These are phyloP conservation scores for Corydoras sp. DNA, from an alignment of 2,113 vertebrate species.

Conservation along the genomic window DNA sequence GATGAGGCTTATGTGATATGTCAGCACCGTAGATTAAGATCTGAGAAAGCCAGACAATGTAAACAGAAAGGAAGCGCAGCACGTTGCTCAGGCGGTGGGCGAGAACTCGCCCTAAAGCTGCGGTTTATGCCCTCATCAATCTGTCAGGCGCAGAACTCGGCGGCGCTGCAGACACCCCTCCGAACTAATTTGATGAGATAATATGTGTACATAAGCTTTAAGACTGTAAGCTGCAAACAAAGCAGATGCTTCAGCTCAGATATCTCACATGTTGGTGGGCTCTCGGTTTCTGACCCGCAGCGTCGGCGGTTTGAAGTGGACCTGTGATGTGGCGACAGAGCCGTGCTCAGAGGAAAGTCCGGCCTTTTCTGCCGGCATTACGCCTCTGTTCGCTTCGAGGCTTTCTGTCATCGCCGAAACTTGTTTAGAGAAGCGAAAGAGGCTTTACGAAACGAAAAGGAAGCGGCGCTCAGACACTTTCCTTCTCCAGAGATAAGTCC, in stretches of 20 bases:
- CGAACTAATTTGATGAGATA: conserved; percentile 41
- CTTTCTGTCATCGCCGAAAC: conserved; percentile 2
- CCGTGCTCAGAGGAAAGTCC: not conserved
- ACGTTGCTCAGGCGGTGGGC: conserved; percentile 18
- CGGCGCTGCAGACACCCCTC: conserved; percentile 4
- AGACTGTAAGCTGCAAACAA: not conserved
- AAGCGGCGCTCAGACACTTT: not conserved
- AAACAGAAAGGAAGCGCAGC: not conserved
- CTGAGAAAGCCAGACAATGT: conserved; percentile 7
- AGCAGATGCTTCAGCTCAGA: not conserved
- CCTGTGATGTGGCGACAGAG: not conserved
- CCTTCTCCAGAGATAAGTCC: too few relatives aligned
- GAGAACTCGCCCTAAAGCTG: conserved; percentile 44
- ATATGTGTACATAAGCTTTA: conserved; percentile 36
- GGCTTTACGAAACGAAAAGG: not conserved
- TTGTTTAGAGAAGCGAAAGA: not conserved
- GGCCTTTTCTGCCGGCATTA: not conserved
- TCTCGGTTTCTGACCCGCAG: not conserved
- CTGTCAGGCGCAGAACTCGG: conserved; percentile 39
- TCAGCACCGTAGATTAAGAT: not conserved
- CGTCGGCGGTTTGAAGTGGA: not conserved
- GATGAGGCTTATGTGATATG: not conserved
- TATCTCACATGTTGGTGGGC: not conserved
- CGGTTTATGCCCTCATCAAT: conserved; percentile 52
- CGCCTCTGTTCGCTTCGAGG: not conserved